Evolutionary conservation across 2,797 vertebrate species (phyloP), one percentile per base, ranked within the genome.

Genomic region (Florisuga fusca): DNA sequence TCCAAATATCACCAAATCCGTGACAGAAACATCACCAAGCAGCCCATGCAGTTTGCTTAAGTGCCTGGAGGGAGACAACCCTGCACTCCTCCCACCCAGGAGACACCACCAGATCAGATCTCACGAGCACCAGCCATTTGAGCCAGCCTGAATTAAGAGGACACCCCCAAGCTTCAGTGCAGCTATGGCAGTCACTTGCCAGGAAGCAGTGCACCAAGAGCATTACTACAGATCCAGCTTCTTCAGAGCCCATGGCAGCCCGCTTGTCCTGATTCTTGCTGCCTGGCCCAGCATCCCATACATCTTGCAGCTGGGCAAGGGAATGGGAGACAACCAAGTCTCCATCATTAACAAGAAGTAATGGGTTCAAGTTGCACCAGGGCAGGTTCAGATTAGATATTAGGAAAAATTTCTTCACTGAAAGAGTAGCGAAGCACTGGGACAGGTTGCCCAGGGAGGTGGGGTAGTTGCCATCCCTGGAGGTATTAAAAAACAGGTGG

Each of bases 21-120:
- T 0, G 0, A 12, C 1, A 12, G 76, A 34, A 81, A 61, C 58
- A 46, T 21, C 1, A 33, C 38, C 50, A 67, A 67, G 50, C 8
- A 43, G 59, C 43, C 20, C 20, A 3, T 18, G 26, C 46, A 54
- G 14, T 48, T 83, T 55, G 51, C 34, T 87, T 11, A 59, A 6
- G 13, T 18, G 41, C 33, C 31, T 19, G 59, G 29, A 46, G 29
- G 29, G 41, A 79, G 68, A 67, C 31, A 12, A 6, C 25, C 36
- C 50, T 43, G 51, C 38, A 7, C 54, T 63, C 26, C 62, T 34
- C 62, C 57, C 16, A 19, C 50, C 13, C 71, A 18, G 58, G n/a
- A 61, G 25, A 31, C 29, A 38, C 6, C 45, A 26, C 6, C 38
- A n/a, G 68, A 15, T 7, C 55, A 62, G 41, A 14, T 36, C n/a